Evolutionary conservation across 2,888 invertebrate species (phyloP).

Genomic region (Aethes cnicana): DNA sequence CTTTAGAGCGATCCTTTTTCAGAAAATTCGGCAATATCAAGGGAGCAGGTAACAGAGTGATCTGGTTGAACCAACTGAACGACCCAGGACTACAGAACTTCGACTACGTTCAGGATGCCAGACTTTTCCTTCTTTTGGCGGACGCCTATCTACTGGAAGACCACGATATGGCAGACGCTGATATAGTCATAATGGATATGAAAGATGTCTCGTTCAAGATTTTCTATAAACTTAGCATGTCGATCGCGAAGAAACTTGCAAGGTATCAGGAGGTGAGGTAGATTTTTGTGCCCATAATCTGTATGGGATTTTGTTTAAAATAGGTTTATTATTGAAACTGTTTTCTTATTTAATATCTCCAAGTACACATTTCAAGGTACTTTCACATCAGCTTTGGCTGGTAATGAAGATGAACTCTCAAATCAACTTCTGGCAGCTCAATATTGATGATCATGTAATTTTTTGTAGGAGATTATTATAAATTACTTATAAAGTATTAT

Average conservation of each 20-base stretch:
- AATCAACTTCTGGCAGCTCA: no score
- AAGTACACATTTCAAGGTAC: no score
- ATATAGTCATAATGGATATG: constrained; percentile 13
- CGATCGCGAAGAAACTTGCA: constrained; percentile 78
- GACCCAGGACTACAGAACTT: constrained; percentile 64
- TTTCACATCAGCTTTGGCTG: no score
- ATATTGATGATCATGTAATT: no score
- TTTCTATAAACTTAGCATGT: constrained; percentile 72
- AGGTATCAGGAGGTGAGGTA: constrained; percentile 73
- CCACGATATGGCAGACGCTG: neutral
- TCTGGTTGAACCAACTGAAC: constrained; percentile 78
- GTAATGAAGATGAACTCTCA: no score
- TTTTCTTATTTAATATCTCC: no score
- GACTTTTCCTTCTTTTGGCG: constrained; percentile 3
- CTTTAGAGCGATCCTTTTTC: no score
- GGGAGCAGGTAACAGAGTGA: constrained; percentile 3
- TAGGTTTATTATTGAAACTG: no score
- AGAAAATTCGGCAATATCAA: constrained; percentile 8
- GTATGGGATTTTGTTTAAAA: no score
- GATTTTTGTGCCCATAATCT: no score
- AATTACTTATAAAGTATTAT: no score
- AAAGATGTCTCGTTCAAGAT: constrained; percentile 70
- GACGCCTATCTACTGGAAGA: constrained; percentile 13
- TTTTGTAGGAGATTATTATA: no score
- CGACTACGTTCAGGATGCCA: constrained; percentile 14